A percentile compares a stretch with the other conserved stretches of the same genome.
These are phyloP conservation scores for Ochropleura plecta DNA, from an alignment of 2,888 invertebrate species.

Conservation along the genomic window DNA sequence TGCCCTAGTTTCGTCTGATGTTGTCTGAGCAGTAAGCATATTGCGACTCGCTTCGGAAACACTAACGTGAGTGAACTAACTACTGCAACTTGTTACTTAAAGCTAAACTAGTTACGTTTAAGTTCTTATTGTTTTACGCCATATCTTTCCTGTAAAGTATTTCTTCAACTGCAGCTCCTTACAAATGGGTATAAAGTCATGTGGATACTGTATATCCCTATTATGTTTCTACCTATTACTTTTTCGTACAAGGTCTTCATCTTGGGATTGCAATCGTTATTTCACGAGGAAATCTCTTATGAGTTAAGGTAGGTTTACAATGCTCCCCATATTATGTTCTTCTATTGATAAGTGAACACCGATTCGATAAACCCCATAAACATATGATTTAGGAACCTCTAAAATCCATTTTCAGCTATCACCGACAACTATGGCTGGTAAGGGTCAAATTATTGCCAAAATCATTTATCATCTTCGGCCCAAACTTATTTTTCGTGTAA, in stretches of 20 bases:
- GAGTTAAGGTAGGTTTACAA: not conserved
- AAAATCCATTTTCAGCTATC: not conserved
- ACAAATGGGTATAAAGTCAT: not conserved
- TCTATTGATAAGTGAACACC: not conserved
- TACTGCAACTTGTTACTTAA: conserved; percentile 12
- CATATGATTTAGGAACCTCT: not conserved
- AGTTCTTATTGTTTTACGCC: conserved; percentile 26
- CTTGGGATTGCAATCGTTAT: too few species aligned
- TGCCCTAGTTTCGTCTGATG: conserved; percentile 39
- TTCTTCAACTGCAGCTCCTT: not conserved
- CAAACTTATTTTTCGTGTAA: conserved; percentile 1
- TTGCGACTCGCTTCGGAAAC: not conserved
- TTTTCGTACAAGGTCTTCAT: not conserved
- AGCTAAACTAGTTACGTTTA: conserved; percentile 16
- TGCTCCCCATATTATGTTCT: too few species aligned
- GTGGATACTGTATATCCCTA: not conserved
- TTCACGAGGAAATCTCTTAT: not conserved
- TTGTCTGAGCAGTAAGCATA: conserved; percentile 32
- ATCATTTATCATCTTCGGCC: not conserved
- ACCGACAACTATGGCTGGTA: not conserved
- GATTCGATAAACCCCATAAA: not conserved
- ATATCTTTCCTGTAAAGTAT: not conserved
- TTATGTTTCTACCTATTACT: not conserved
- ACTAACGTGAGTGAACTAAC: conserved; percentile 5
- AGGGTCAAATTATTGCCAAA: not conserved